Evolutionary conservation across 2,113 vertebrate species (phyloP).

Genomic region (Scytalopus superciliaris): DNA sequence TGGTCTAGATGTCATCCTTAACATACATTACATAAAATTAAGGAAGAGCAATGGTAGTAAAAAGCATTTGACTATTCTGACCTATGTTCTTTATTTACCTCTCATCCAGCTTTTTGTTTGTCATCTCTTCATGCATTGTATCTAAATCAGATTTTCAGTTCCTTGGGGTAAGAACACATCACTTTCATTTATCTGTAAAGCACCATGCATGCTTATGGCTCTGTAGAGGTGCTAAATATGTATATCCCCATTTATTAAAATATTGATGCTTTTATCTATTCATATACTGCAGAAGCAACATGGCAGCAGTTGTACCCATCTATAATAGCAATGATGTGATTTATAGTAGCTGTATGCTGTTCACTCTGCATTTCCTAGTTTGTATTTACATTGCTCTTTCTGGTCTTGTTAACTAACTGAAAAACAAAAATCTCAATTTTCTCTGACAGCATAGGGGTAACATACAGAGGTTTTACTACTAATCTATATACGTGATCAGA

Average conservation of each 20-base stretch:
- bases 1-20: background rate
- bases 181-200: conserved; percentile 49
- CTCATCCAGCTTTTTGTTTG: background rate
- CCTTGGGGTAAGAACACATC: conserved; percentile 26
- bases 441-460: background rate
- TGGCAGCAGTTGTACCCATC: background rate
- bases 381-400: background rate
- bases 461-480: background rate
- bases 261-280: conserved; percentile 31
- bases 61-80: background rate
- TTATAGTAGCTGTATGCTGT: background rate
- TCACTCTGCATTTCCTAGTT: background rate
- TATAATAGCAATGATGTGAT: background rate
- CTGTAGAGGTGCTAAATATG: conserved; percentile 13
- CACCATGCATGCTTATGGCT: background rate
- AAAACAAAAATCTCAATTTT: background rate
- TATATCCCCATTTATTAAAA: conserved; percentile 27
- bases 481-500: background rate
- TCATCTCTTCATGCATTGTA: conserved; percentile 16
- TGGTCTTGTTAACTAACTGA: background rate
- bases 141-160: conserved; percentile 47
- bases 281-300: background rate
- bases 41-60: background rate
- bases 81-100: background rate
- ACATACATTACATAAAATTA: conserved; percentile 25